A percentile compares a stretch with the other conserved stretches of the same genome.
phyloP scores from a whole-genome alignment of 2,113 vertebrate genomes.

The Actenoides lindsayi region DNA sequence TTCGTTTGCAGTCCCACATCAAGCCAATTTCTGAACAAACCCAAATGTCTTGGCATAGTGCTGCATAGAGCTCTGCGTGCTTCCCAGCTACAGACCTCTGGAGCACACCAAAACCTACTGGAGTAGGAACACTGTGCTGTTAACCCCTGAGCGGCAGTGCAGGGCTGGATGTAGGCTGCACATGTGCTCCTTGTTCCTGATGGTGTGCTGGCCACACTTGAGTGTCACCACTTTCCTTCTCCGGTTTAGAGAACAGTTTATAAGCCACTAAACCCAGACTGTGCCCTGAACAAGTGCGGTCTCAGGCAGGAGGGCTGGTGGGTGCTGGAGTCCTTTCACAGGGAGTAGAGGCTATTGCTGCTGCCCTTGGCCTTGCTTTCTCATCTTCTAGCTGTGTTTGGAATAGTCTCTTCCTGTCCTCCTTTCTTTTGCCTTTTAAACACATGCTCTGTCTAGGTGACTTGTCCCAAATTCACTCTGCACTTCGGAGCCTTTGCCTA shows the following conservation, averaged over 20 bases:
- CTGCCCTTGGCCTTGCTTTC: background rate
- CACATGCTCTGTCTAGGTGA: background rate
- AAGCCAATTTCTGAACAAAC: slow-evolving; percentile 55
- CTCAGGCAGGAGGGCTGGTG: background rate
- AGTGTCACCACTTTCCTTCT: background rate
- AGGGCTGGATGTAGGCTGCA: background rate
- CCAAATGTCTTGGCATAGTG: slow-evolving; percentile 37
- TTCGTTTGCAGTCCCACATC: background rate
- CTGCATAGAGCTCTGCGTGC: background rate
- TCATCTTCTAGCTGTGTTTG: background rate
- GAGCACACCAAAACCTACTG: slow-evolving; percentile 12
- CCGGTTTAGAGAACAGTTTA: background rate
- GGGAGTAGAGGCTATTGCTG: background rate
- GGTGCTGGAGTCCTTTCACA: background rate
- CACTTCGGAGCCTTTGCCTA: background rate
- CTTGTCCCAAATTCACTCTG: background rate
- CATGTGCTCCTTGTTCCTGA: background rate
- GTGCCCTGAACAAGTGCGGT: background rate
- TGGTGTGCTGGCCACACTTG: background rate
- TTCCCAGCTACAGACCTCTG: background rate
- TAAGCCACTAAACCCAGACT: background rate
- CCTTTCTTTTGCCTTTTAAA: background rate
- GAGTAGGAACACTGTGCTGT: background rate
- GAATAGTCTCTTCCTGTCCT: background rate
- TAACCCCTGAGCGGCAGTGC: background rate